These are phyloP conservation scores for Ceratothoa steindachneri DNA, from an alignment of 2,888 invertebrate species.

Conservation along the genomic window DNA sequence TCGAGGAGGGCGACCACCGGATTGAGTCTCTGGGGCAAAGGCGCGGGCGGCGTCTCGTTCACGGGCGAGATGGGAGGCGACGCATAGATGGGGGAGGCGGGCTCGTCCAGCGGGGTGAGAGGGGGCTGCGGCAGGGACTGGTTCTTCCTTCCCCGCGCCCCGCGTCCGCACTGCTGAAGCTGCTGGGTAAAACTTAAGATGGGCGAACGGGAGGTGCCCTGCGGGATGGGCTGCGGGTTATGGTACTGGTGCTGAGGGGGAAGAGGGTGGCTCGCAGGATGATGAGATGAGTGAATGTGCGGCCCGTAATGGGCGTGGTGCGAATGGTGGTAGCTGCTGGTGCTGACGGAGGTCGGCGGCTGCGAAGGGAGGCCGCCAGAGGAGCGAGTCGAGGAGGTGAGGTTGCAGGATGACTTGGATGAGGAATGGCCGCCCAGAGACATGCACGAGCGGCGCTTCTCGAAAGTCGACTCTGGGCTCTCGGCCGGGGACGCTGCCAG, in stretches of 20 bases:
- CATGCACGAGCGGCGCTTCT: slow-evolving; percentile 53
- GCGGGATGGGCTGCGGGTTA: slow-evolving; percentile 34
- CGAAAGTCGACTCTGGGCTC: slow-evolving; percentile 54
- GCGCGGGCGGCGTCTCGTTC: slow-evolving; percentile 49
- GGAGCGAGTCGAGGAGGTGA: slow-evolving; percentile 53
- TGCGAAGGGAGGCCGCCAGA: slow-evolving; percentile 29
- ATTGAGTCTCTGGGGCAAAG: slow-evolving; percentile 13
- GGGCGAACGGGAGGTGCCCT: slow-evolving; percentile 38
- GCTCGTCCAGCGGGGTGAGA: slow-evolving; percentile 54
- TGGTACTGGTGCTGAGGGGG: slow-evolving; percentile 30
- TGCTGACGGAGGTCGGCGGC: neutral
- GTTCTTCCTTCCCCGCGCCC: slow-evolving; percentile 50
- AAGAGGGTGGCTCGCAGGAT: slow-evolving; percentile 18
- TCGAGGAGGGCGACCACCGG: slow-evolving; percentile 32
- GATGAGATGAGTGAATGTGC: too few species aligned
- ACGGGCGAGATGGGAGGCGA: slow-evolving; percentile 53
- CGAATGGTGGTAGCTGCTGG: slow-evolving; percentile 19
- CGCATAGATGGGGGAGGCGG: slow-evolving; percentile 53
- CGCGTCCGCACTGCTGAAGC: slow-evolving; percentile 54
- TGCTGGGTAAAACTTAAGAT: slow-evolving; percentile 55
- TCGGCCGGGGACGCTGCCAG: slow-evolving; percentile 46
- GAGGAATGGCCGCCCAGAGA: slow-evolving; percentile 53
- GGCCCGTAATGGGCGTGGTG: too few species aligned
- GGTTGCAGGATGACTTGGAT: slow-evolving; percentile 54
- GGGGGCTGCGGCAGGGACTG: slow-evolving; percentile 51